These are phyloP conservation scores for Siniperca obscura DNA, from an alignment of 2,797 vertebrate genomes.

Conservation along the genomic window DNA sequence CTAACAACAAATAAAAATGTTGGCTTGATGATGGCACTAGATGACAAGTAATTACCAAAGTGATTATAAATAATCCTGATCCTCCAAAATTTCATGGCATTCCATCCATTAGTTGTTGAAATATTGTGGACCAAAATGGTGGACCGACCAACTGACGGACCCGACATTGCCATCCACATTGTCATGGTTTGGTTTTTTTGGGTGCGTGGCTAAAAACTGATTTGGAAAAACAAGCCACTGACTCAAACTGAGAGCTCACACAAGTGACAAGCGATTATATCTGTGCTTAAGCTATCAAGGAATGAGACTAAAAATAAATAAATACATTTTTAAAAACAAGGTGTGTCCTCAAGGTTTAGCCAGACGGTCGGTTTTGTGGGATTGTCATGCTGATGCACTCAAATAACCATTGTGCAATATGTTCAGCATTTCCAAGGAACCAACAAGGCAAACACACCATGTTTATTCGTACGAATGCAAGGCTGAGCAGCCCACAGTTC, in stretches of 20 bases:
- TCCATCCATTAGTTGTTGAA: neutral
- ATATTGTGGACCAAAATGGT: neutral
- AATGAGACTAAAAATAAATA: neutral
- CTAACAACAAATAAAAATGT: neutral
- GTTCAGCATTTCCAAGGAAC: conserved; percentile 1
- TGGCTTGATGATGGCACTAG: neutral
- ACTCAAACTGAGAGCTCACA: neutral
- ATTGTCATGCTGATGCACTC: neutral
- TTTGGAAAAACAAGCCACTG: neutral
- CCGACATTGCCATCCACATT: neutral
- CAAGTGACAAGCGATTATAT: neutral
- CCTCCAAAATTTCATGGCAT: neutral
- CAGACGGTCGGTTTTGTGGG: neutral
- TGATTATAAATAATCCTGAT: neutral
- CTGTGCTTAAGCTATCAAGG: neutral
- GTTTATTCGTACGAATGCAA: neutral
- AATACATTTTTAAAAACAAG: conserved; percentile 10
- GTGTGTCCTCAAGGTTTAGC: conserved; percentile 14
- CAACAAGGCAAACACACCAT: conserved; percentile 35
- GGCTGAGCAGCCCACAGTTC: neutral
- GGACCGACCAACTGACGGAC: neutral
- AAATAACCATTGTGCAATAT: conserved; percentile 44
- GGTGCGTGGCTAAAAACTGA: neutral
- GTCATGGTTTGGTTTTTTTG: neutral
- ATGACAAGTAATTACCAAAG: neutral